Percentiles rank a stretch among this genome's conserved stretches.
These are phyloP conservation scores for Abrostola triplasia DNA, from an alignment of 2,888 invertebrate genomes.

Conservation along the genomic window DNA sequence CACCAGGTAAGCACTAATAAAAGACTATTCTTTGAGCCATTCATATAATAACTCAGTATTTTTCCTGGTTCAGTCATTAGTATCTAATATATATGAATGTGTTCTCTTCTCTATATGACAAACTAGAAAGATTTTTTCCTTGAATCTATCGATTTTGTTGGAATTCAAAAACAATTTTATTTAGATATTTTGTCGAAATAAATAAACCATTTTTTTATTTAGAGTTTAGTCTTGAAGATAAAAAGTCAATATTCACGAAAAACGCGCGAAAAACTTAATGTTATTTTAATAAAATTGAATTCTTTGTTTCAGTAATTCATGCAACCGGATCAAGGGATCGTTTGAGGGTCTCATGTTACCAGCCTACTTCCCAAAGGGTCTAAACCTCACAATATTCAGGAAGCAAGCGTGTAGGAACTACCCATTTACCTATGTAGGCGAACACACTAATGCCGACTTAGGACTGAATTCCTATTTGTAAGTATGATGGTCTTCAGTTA, in stretches of 20 bases:
- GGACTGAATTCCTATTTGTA: conserved; percentile 90
- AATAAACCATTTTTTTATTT: not conserved
- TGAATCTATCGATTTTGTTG: no score
- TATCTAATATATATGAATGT: no score
- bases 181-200: no score
- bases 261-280: no score
- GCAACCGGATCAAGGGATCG: conserved; percentile 91
- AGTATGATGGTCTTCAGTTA: conserved; percentile 42
- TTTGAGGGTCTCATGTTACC: conserved; percentile 93
- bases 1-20: conserved; percentile 70
- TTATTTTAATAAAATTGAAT: not conserved
- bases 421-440: conserved; percentile 73
- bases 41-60: no score
- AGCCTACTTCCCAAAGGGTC: conserved; percentile 85
- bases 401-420: conserved; percentile 94
- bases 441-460: conserved; percentile 56
- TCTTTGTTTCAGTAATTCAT: conserved; percentile 83
- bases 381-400: conserved; percentile 90
- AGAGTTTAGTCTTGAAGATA: no score
- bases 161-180: no score
- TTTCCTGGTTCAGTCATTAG: no score
- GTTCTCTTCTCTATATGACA: no score
- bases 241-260: no score
- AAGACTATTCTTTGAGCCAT: not conserved
- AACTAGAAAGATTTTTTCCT: no score